Base-by-base conservation (phyloP, 2,888 invertebrate genomes). In the Nesidiocoris tenuis region DNA sequence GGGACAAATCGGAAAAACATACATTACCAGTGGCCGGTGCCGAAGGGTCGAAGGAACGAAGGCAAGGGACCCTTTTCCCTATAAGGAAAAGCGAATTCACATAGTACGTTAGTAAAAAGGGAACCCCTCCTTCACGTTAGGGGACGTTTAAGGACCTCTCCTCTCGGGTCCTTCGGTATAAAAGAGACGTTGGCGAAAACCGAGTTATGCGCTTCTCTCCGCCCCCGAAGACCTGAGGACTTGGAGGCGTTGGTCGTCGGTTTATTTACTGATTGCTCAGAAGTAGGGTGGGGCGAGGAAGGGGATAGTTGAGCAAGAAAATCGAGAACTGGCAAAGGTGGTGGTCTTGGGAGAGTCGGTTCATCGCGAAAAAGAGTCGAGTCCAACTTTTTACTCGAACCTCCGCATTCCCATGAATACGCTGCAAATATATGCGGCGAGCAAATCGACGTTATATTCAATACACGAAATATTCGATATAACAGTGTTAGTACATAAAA, bases 1-100 rank as follows among this genome's bases (percentile, higher is more conserved):
- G 39, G 70, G 72, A 72, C 72, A 72, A 72, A 72, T 72, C 72
- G 72, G 72, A 72, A 72, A 72, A 72, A 72, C 72, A 72, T 72
- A 72, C 72, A 72, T 72, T 72, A 72, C 72, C 39, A 54, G 39
- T 39, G 39, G 39, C 39, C 39, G 5, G 5, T 39, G 39, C 5
- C 39, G 39, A 39, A 39, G 39, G 39, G 39, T 39, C 19, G 39
- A 54, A 54, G 23, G 56, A 56, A 56, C 54, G 21, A 22, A 23
- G 59, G 57, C 22, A 9, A 22, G 59, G 59, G 59, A 17, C 19
- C 39, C 39, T 39, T 39, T 39, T 39, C 39, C 39, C 39, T 39
- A 39, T 39, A 12, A 39, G 39, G 39, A 39, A 12, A 39, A 39
- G 12, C 39, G 39, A 39, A 61, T 72, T 63, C 72, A 72, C 72